Evolutionary conservation across 2,797 vertebrate genomes (phyloP).

Genomic region (Melanotaenia nigrans): DNA sequence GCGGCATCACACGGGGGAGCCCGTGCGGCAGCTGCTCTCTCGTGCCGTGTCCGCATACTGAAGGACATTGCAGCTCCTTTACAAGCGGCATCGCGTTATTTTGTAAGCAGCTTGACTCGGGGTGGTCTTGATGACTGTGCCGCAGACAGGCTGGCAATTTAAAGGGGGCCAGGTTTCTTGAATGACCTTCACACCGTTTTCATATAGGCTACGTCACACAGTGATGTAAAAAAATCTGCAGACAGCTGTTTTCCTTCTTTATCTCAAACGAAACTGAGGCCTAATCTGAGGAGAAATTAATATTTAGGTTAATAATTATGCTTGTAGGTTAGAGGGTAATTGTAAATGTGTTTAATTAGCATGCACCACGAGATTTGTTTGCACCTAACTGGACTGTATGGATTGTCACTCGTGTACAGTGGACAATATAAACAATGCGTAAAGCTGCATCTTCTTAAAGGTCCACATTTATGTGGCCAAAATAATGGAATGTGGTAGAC

Average conservation of each 20-base stretch:
- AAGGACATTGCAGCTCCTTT: slow-evolving; percentile 63
- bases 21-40: slow-evolving; percentile 38
- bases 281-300: not conserved
- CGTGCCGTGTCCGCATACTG: slow-evolving; percentile 50
- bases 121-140: not conserved
- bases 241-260: slow-evolving; percentile 10
- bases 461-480: not conserved
- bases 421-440: slow-evolving; percentile 3
- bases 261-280: not conserved
- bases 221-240: slow-evolving; percentile 49
- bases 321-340: not conserved
- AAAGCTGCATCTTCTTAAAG: not conserved
- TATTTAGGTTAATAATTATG: not conserved
- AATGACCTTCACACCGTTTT: slow-evolving; percentile 64
- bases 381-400: not conserved
- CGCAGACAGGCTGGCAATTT: not conserved
- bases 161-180: slow-evolving; percentile 19
- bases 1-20: slow-evolving; percentile 42
- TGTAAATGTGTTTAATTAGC: not conserved
- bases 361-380: not conserved
- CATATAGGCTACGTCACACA: slow-evolving; percentile 17
- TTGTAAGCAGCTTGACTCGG: not conserved
- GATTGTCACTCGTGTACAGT: not conserved
- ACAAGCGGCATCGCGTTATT: slow-evolving; percentile 33
- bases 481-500: not conserved